These are phyloP conservation scores for Drosophila saltans DNA, from an alignment of 1,140 invertebrate species.

Conservation along the genomic window DNA sequence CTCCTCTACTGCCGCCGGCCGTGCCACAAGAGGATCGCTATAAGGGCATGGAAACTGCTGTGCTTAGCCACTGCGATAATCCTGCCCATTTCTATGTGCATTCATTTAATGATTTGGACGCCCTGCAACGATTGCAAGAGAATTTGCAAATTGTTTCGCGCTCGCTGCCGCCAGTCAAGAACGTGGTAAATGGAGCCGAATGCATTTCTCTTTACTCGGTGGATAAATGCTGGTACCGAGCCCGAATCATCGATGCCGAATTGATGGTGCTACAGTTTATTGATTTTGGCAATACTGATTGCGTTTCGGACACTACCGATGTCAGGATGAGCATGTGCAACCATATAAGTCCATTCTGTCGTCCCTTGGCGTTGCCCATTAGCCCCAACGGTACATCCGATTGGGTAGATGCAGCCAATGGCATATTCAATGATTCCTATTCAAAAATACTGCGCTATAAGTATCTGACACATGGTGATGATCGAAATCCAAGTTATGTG, in stretches of 20 bases:
- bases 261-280: constrained; percentile 91
- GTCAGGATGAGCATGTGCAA: constrained; percentile 85
- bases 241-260: constrained; percentile 89
- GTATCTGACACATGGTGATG: constrained; percentile 84
- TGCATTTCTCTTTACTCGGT: constrained; percentile 90
- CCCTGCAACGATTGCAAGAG: constrained; percentile 85
- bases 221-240: constrained; percentile 91
- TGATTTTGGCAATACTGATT: constrained; percentile 92
- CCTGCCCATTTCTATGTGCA: constrained; percentile 89
- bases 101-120: constrained; percentile 83
- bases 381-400: constrained; percentile 86
- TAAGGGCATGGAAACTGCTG: constrained; percentile 83
- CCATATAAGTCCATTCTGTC: constrained; percentile 85
- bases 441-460: constrained; percentile 78
- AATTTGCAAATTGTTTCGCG: constrained; percentile 85
- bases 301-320: constrained; percentile 85
- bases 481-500: constrained; percentile 84
- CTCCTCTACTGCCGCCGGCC: background rate
- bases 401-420: constrained; percentile 87
- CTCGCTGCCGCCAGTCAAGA: constrained; percentile 84
- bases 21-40: constrained; percentile 58
- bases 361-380: constrained; percentile 87
- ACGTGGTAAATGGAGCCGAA: constrained; percentile 86
- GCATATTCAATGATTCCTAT: constrained; percentile 85
- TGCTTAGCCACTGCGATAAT: constrained; percentile 86